These are phyloP conservation scores for Mesaphorura yosii DNA, from an alignment of 1,140 invertebrate species.

Conservation along the genomic window DNA sequence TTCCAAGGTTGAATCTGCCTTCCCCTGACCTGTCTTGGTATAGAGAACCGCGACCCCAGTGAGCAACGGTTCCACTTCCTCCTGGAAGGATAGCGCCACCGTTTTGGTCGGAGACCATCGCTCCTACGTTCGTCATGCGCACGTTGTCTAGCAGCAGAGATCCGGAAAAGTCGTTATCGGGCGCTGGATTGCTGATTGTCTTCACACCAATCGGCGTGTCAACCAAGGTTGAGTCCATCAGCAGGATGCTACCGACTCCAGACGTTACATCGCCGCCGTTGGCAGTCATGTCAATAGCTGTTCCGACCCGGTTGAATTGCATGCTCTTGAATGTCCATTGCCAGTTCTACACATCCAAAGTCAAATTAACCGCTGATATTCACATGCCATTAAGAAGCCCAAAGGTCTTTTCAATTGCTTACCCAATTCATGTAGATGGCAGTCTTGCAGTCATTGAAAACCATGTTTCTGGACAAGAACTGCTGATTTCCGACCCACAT, in stretches of 20 bases:
- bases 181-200: constrained; percentile 2
- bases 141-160: constrained; percentile 27
- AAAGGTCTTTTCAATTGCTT: neutral
- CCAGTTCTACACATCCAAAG: constrained; percentile 22
- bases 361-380: constrained; percentile 1
- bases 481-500: constrained; percentile 31
- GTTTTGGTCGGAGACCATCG: constrained; percentile 3
- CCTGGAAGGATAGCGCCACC: constrained; percentile 7
- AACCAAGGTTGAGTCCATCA: constrained; percentile 20
- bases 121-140: constrained; percentile 3
- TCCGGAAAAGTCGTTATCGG: constrained; percentile 13
- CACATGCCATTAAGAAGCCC: too few species aligned
- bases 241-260: constrained; percentile 20
- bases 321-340: constrained; percentile 29
- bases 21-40: constrained; percentile 17
- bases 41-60: constrained; percentile 23
- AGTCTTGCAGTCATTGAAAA: constrained; percentile 16
- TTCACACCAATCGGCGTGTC: constrained; percentile 20
- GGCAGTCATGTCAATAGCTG: constrained; percentile 23
- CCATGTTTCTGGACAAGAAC: constrained; percentile 20
- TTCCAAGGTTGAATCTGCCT: neutral
- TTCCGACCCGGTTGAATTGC: constrained; percentile 1
- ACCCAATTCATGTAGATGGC: constrained; percentile 30
- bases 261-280: neutral
- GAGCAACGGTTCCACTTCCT: constrained; percentile 9